A percentile compares a stretch with the other conserved stretches of the same genome.
phyloP scores from a whole-genome alignment of 1,140 invertebrate species.

The Cotesia chilonis region DNA sequence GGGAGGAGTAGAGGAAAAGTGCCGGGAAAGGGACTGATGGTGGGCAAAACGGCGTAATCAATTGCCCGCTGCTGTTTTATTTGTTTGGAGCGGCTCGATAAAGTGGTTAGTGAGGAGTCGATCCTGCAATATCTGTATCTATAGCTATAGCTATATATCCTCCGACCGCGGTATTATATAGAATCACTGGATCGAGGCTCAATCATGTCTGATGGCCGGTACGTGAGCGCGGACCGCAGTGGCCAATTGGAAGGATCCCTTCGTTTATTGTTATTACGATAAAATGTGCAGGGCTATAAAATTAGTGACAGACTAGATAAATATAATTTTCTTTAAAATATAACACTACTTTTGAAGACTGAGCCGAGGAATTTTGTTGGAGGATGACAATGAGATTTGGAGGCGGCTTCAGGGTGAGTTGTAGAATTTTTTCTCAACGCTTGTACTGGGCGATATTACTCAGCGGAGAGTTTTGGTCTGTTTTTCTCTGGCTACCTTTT shows the following conservation, averaged over 20 bases:
- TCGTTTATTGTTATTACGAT: too few species aligned
- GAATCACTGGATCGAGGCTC: slow-evolving; percentile 57
- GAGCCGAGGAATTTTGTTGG: not conserved
- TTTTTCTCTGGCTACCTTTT: slow-evolving; percentile 25
- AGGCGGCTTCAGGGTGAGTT: slow-evolving; percentile 14
- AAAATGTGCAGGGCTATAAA: not conserved
- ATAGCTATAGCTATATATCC: too few species aligned
- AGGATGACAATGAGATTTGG: slow-evolving; percentile 8
- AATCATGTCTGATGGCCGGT: slow-evolving; percentile 62
- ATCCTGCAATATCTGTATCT: too few species aligned
- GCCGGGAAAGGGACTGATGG: not conserved
- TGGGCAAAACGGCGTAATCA: slow-evolving; percentile 50
- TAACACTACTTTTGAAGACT: not conserved
- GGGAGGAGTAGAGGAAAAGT: not conserved
- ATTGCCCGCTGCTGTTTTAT: slow-evolving; percentile 54
- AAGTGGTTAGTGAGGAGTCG: slow-evolving; percentile 58
- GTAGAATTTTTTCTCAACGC: slow-evolving; percentile 5
- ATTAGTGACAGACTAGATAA: not conserved
- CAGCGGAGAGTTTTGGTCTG: slow-evolving; percentile 9
- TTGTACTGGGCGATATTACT: not conserved
- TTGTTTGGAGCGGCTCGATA: slow-evolving; percentile 55
- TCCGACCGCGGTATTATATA: too few species aligned
- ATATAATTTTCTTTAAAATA: not conserved
- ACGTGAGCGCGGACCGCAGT: slow-evolving; percentile 52
- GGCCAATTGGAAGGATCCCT: slow-evolving; percentile 7